These are phyloP conservation scores for Piscicola geometra DNA, from an alignment of 2,888 invertebrate genomes.

Conservation along the genomic window DNA sequence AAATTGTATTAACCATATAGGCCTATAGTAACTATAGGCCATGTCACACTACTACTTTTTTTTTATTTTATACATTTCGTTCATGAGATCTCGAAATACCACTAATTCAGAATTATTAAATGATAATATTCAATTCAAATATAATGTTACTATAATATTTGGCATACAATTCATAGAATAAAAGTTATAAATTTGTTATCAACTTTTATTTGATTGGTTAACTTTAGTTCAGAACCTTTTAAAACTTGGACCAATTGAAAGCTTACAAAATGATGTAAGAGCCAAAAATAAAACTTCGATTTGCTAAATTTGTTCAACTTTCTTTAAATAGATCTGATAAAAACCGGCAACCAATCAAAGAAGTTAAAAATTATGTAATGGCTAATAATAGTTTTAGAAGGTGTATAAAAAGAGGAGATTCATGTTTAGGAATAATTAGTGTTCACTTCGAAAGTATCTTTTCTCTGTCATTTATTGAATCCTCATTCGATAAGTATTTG, in stretches of 20 bases:
- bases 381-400: neutral
- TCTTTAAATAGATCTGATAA: neutral
- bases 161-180: too few species aligned
- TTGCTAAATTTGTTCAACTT: neutral
- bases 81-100: too few species aligned
- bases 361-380: neutral
- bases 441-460: neutral
- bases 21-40: too few species aligned
- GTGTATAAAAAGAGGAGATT: neutral
- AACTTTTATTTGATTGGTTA: too few species aligned
- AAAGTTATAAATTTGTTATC: too few species aligned
- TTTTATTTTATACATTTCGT: too few species aligned
- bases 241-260: neutral
- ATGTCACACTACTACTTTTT: too few species aligned
- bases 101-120: too few species aligned
- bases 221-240: neutral
- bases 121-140: too few species aligned
- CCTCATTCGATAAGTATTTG: too few species aligned
- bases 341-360: neutral
- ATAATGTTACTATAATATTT: too few species aligned
- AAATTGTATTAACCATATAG: too few species aligned
- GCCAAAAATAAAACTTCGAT: neutral
- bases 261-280: neutral
- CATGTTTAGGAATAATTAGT: neutral
- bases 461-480: neutral